Percentiles rank a stretch among this genome's conserved stretches.
Conservation (phyloP, 2,888 invertebrate genomes). For the Baronia brevicornis region DNA sequence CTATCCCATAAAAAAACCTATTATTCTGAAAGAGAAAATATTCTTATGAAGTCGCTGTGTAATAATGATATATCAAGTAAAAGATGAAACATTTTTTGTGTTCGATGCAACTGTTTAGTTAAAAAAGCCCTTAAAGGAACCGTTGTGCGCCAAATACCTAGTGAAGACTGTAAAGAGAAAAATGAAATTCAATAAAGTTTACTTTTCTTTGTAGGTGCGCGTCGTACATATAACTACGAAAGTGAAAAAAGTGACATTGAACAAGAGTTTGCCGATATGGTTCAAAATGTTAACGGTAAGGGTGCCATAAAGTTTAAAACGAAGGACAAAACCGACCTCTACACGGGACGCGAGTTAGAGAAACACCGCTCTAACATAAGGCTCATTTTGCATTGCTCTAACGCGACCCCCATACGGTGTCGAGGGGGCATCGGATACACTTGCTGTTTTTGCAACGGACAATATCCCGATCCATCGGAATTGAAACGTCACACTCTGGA, state of each 20-base stretch:
- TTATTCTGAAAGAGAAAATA: too few species aligned
- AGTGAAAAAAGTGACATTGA: slow-evolving; percentile 8
- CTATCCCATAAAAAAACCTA: too few species aligned
- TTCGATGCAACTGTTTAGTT: too few species aligned
- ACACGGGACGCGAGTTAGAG: slow-evolving; percentile 23
- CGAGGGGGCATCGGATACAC: slow-evolving; percentile 35
- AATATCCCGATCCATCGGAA: slow-evolving; percentile 28
- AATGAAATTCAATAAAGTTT: slow-evolving; percentile 10
- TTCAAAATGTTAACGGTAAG: slow-evolving; percentile 16
- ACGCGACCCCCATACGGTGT: slow-evolving; percentile 42
- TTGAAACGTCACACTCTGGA: slow-evolving; percentile 36
- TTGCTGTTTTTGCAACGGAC: slow-evolving; percentile 34
- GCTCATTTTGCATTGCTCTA: slow-evolving; percentile 33
- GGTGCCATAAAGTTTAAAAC: slow-evolving; percentile 15
- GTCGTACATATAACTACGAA: slow-evolving; percentile 6
- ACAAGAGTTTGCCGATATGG: slow-evolving; percentile 1
- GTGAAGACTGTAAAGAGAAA: slow-evolving; percentile 11
- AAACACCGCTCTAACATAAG: slow-evolving; percentile 36
- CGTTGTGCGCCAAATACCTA: too few species aligned
- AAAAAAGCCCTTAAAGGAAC: too few species aligned
- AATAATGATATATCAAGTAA: too few species aligned
- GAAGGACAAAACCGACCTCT: background rate
- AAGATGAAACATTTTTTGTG: too few species aligned
- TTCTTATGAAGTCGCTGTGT: too few species aligned
- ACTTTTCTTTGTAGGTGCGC: slow-evolving; percentile 19